Base-by-base conservation (phyloP, 2,888 invertebrate genomes). In the Synanthedon vespiformis region DNA sequence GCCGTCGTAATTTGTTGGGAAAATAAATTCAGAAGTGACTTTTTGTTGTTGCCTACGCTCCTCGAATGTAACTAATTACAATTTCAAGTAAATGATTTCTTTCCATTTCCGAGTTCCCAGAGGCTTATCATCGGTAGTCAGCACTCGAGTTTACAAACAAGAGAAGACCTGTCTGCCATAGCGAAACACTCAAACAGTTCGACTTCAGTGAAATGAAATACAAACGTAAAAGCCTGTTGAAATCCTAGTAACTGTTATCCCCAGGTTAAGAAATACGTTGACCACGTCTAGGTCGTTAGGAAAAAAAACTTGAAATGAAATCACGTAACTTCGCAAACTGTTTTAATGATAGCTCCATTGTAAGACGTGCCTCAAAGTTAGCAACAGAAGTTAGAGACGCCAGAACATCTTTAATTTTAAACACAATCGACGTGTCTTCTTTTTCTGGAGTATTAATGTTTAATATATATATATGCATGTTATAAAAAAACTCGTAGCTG, bases 331-430 rank as follows among this genome's bases (percentile, higher is more conserved):
- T 57, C 49, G 51, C 52, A 13, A 53, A 58, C 57, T 51, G 56
- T 57, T 62, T 62, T 62, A 61, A 61, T 61, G 58, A 59, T 56
- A 58, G 55, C 55, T 53, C 34, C 55, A 48, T 52, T 34, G 57
- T 18, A 14, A 44, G 44, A 44, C 44, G 44, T 44, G 44, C n/a
- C 44, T 44, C 12, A n/a, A 44, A 44, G 44, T 44, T 44, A 14
- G 44, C 12, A 14, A 44, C 8, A 14, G 44, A 44, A 44, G 44
- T 44, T 44, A 12, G 44, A 44, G 44, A 44, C 44, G n/a, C 6
- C 44, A 13, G 44, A 14, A 44, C n/a, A 3, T 44, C 44, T 44
- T n/a, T 44, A 12, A 44, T 44, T 44, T 44, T 44, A 14, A 44
- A 44, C 12, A 44, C n/a, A 44, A 44, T 44, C 34, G 34, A 34